Conservation (phyloP, 1,140 invertebrate genomes). For the Acyrthosiphon pisum region DNA sequence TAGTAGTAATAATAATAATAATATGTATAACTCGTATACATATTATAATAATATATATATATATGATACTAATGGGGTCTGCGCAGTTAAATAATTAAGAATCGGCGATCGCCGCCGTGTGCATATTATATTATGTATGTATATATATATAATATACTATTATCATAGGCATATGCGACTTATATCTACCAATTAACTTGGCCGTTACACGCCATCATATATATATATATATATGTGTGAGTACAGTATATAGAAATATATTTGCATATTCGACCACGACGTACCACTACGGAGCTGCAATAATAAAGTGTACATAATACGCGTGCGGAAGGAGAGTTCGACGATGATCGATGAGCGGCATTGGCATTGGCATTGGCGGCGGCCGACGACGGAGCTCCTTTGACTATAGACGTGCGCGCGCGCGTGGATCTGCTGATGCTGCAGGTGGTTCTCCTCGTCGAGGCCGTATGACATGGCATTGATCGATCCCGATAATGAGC, state of each 20-base stretch:
- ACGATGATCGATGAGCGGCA: not conserved
- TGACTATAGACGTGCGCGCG: not conserved
- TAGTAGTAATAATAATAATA: not conserved
- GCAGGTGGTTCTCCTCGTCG: not conserved
- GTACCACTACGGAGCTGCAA: not conserved
- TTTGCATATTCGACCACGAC: constrained; percentile 26
- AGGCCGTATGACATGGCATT: not conserved
- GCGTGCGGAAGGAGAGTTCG: not conserved
- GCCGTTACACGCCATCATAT: not conserved
- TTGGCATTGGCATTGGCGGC: not conserved
- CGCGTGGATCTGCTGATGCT: not conserved
- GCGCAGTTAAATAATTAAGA: constrained; percentile 43
- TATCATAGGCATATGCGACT: not conserved
- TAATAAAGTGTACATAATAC: not conserved
- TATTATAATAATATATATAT: not conserved
- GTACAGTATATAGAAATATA: constrained; percentile 1
- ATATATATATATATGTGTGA: not conserved
- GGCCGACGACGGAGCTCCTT: not conserved
- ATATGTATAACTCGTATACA: not conserved
- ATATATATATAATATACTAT: not conserved
- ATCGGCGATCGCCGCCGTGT: not conserved
- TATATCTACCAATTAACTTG: constrained; percentile 37
- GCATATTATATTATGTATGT: not conserved
- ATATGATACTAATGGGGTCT: constrained; percentile 3
- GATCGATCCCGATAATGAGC: constrained; percentile 52